These are phyloP conservation scores for Mormyrops boulengeri DNA, from an alignment of 2,797 vertebrate species.

Conservation along the genomic window DNA sequence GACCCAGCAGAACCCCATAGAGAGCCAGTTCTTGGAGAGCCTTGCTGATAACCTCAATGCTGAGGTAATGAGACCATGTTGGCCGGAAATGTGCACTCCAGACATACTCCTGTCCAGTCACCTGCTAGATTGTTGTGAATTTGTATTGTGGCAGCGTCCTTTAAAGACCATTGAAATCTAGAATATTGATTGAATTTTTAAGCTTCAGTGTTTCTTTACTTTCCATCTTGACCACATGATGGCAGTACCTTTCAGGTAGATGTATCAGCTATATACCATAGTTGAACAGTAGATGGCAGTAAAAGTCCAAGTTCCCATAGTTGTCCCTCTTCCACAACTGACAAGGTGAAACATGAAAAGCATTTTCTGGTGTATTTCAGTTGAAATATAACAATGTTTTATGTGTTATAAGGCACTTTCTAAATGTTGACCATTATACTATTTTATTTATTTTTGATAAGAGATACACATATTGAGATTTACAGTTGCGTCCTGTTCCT, in stretches of 20 bases:
- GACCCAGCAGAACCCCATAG: constrained; percentile 96
- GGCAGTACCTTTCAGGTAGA: not conserved
- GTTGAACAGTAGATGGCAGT: not conserved
- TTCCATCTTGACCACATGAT: constrained; percentile 24
- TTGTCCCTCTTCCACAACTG: not conserved
- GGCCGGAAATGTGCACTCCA: not conserved
- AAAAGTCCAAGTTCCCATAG: not conserved
- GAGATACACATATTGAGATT: not conserved
- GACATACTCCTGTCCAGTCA: not conserved
- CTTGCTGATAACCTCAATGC: constrained; percentile 94
- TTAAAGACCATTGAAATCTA: not conserved
- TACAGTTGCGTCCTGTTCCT: not conserved
- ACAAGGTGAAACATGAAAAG: not conserved
- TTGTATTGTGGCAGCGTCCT: not conserved
- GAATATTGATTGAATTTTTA: not conserved
- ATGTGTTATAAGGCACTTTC: not conserved
- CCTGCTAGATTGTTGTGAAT: not conserved
- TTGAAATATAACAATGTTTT: not conserved
- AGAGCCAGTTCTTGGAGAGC: constrained; percentile 91
- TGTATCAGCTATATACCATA: too few relatives aligned
- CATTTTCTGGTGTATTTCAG: not conserved
- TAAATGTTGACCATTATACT: not conserved
- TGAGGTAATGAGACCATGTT: constrained; percentile 65
- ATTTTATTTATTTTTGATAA: not conserved
- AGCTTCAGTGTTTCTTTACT: not conserved